Base-by-base conservation (phyloP, 2,888 invertebrate species). In the Oxystoma pomonae region DNA sequence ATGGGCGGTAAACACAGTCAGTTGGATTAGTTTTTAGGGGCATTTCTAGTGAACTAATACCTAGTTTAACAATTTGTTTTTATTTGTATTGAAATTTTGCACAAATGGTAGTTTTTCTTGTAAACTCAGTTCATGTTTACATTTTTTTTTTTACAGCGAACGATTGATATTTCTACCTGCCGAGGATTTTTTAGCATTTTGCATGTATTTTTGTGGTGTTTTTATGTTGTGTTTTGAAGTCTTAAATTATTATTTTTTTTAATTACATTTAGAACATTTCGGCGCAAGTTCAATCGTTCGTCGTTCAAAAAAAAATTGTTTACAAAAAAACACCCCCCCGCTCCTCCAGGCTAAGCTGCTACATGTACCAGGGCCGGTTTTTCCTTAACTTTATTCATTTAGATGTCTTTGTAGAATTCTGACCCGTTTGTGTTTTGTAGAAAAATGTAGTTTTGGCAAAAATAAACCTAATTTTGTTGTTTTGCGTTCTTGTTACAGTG, bases 401-500 rank as follows among this genome's bases (percentile, higher is more conserved):
- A 55, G 53, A 61, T 57, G 12, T 35, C 5, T n/a, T 35, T 35
- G 35, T 35, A 35, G 35, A 35, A 35, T 12, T 35, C n/a, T n/a
- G n/a, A n/a, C n/a, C n/a, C n/a, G n/a, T 35, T 35, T 35, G 12
- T 35, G 12, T 35, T 7, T 12, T 35, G 35, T 35, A 35, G 35
- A 35, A 35, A 35, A 35, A 7, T 35, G 35, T 22, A 60, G 20
- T 55, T 57, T 62, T 63, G 62, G 55, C 62, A 61, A 53, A 57
- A 60, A 60, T 65, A 57, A 63, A 53, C 62, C 63, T 72, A 73
- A 71, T 64, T 64, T 68, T 71, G 68, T 62, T 65, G 71, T 74
- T 75, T 78, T 77, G 77, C 78, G 84, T 68, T 19, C 35, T 35
- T 67, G 67, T 89, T 90, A 84, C 89, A 90, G 90, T 90, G 89